Evolutionary conservation across 2,888 invertebrate species (phyloP).

Genomic region (Acleris laterana): DNA sequence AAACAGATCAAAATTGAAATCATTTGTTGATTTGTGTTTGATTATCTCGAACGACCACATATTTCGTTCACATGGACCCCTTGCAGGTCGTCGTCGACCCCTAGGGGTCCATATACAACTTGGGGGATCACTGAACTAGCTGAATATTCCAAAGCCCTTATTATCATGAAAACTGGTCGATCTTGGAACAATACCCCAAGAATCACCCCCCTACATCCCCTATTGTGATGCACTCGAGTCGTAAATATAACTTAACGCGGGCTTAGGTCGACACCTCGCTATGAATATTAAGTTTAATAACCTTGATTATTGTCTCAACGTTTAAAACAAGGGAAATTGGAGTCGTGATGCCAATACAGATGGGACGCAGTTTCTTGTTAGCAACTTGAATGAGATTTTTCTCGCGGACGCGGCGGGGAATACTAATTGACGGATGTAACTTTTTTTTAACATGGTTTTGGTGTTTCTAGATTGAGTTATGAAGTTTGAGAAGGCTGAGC

Average conservation of each 20-base stretch:
- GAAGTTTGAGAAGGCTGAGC: constrained; percentile 5
- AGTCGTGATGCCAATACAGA: constrained; percentile 29
- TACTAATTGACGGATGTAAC: constrained; percentile 31
- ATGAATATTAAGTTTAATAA: constrained; percentile 38
- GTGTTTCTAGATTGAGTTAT: constrained; percentile 12
- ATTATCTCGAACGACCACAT: too few species aligned
- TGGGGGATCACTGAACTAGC: too few species aligned
- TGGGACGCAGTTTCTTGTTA: constrained; percentile 24
- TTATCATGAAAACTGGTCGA: too few species aligned
- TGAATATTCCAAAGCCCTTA: too few species aligned
- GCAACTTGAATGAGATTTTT: constrained; percentile 37
- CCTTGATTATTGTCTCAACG: constrained; percentile 37
- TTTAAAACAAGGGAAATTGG: constrained; percentile 38
- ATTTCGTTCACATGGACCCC: too few species aligned
- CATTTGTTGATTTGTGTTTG: too few species aligned
- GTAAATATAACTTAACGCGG: constrained; percentile 34
- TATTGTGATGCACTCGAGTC: not conserved
- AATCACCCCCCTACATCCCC: too few species aligned
- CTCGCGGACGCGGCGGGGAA: constrained; percentile 9
- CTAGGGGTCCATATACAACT: too few species aligned
- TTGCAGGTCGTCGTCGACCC: too few species aligned
- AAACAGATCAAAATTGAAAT: too few species aligned
- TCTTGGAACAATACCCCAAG: too few species aligned
- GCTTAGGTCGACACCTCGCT: constrained; percentile 28
- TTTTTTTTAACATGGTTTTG: constrained; percentile 17